Evolutionary conservation across 1,140 invertebrate species (phyloP).

Genomic region (Aphis gossypii): DNA sequence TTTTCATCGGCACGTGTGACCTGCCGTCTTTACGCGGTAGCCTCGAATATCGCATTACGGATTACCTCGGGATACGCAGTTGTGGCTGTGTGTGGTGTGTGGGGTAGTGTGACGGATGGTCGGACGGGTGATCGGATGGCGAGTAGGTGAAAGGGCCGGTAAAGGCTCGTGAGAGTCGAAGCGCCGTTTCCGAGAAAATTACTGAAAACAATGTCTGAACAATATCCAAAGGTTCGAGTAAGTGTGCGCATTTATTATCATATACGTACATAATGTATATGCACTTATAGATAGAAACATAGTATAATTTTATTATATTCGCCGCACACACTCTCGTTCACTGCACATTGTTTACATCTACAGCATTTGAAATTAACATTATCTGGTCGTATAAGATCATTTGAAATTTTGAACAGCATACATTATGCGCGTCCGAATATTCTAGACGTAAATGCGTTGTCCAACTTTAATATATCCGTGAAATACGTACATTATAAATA

Average conservation of each 20-base stretch:
- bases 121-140: no score
- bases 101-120: neutral
- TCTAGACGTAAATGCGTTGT: neutral
- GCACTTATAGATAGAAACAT: neutral
- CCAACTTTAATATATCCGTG: neutral
- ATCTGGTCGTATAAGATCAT: neutral
- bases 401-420: neutral
- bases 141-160: neutral
- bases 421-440: neutral
- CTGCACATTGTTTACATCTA: neutral
- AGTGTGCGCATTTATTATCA: neutral
- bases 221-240: neutral
- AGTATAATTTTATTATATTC: neutral
- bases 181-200: neutral
- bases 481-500: neutral
- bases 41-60: constrained; percentile 11
- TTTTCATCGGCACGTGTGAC: neutral
- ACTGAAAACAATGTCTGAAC: neutral
- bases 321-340: neutral
- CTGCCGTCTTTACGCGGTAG: neutral
- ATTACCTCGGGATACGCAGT: neutral
- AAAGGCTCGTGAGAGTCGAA: neutral
- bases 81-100: neutral
- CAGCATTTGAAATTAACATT: no score
- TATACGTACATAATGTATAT: neutral